Percentiles rank a stretch among this genome's conserved stretches.
These are phyloP conservation scores for Microplitis demolitor DNA, from an alignment of 1,140 invertebrate species.

Conservation along the genomic window DNA sequence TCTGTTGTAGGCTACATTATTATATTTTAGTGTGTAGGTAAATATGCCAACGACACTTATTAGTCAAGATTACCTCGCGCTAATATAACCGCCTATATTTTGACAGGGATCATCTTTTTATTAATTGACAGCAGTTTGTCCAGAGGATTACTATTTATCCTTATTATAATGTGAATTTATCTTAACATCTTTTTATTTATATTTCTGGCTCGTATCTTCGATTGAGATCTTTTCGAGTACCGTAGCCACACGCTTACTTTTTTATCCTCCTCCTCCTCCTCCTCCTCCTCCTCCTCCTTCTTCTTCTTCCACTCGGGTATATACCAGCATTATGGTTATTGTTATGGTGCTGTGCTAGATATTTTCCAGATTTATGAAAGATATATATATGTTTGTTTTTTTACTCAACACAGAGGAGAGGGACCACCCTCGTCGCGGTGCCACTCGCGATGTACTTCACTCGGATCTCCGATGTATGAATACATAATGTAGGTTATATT, in stretches of 20 bases:
- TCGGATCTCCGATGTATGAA: neutral
- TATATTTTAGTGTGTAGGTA: neutral
- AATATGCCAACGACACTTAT: slow-evolving; percentile 49
- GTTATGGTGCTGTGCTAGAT: neutral
- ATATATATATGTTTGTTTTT: neutral
- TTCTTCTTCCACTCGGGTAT: no score
- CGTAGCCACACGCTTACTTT: no score
- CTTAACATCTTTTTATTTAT: slow-evolving; percentile 7
- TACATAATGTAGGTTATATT: slow-evolving; percentile 28
- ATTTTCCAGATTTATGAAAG: neutral
- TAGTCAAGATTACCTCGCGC: slow-evolving; percentile 56
- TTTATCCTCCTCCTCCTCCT: no score
- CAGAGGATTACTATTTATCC: slow-evolving; percentile 58
- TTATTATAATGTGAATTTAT: slow-evolving; percentile 42
- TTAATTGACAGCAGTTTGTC: slow-evolving; percentile 54
- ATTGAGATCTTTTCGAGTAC: neutral
- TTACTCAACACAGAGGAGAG: neutral
- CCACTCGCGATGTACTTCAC: neutral
- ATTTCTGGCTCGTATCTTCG: slow-evolving; percentile 15
- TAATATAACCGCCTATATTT: slow-evolving; percentile 45
- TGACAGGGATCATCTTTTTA: slow-evolving; percentile 56
- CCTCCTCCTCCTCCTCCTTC: no score
- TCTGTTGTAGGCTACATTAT: neutral
- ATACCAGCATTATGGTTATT: neutral
- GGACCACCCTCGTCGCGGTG: slow-evolving; percentile 11